Evolutionary conservation across 2,797 vertebrate genomes (phyloP).

Genomic region (Heteromormyrus szaboi): DNA sequence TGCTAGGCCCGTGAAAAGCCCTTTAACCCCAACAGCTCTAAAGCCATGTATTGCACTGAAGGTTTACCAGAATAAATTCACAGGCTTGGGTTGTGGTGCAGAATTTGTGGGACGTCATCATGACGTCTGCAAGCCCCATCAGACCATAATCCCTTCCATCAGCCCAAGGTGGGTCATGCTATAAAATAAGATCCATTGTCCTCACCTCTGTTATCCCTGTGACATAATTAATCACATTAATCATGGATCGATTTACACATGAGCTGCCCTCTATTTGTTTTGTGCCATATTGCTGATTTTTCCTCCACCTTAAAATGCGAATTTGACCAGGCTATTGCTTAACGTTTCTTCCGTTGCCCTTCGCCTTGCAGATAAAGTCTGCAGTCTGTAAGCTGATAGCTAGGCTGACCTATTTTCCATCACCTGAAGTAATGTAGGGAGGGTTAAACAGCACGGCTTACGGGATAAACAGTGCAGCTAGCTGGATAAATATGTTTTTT

Average conservation of each 20-base stretch:
- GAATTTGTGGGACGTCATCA: conserved; percentile 37
- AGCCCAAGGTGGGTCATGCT: background rate
- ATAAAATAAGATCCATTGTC: background rate
- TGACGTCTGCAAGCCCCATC: conserved; percentile 50
- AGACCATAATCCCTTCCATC: conserved; percentile 56
- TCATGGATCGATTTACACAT: background rate
- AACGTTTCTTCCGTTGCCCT: background rate
- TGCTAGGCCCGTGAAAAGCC: background rate
- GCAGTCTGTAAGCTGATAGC: conserved; percentile 31
- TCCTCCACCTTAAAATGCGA: background rate
- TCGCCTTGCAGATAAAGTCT: background rate
- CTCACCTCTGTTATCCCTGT: background rate
- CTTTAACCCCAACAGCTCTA: background rate
- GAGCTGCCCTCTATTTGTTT: background rate
- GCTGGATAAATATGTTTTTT: background rate
- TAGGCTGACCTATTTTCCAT: conserved; percentile 38
- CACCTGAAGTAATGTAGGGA: conserved; percentile 11
- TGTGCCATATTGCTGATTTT: background rate
- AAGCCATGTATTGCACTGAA: background rate
- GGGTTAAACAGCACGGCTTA: background rate
- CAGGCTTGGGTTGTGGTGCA: conserved; percentile 50
- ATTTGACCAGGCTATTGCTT: background rate
- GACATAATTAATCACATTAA: background rate
- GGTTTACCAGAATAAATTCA: conserved; percentile 13
- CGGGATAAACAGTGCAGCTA: background rate